Conservation (phyloP, 2,113 vertebrate genomes). For the Delphinus delphis region DNA sequence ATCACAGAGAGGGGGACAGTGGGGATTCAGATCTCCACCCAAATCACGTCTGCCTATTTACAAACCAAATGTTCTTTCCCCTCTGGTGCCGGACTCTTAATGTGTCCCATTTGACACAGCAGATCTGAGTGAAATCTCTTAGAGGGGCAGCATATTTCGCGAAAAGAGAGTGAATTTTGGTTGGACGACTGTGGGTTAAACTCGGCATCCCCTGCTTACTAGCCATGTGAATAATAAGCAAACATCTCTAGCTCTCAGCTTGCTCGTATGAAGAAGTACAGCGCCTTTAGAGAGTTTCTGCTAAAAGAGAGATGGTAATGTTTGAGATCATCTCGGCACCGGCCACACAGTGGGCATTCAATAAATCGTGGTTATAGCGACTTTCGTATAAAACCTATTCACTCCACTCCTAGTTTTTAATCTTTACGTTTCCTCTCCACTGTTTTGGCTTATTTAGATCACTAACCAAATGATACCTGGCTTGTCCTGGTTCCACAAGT, state of each 20-base stretch:
- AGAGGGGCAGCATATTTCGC: not conserved
- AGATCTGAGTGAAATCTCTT: not conserved
- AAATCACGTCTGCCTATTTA: not conserved
- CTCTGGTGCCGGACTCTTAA: not conserved
- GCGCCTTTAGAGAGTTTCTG: no score
- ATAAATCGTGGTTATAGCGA: accelerated
- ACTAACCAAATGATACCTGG: constrained; percentile 27
- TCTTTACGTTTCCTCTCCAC: not conserved
- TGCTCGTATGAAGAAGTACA: not conserved
- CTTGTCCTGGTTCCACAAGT: constrained; percentile 66
- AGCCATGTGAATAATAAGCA: not conserved
- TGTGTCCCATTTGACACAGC: not conserved
- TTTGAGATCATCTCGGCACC: not conserved
- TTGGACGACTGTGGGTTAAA: not conserved
- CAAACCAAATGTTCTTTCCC: not conserved
- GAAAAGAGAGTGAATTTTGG: not conserved
- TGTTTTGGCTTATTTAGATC: constrained; percentile 44
- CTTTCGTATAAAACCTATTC: not conserved
- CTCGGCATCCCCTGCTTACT: not conserved
- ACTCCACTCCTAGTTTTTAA: not conserved
- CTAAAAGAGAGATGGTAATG: not conserved
- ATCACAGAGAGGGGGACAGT: not conserved
- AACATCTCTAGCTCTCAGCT: not conserved
- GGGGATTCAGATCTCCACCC: not conserved
- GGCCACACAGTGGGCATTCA: accelerated